Conservation (phyloP, 1,140 invertebrate genomes). For the Zaprionus taronus region DNA sequence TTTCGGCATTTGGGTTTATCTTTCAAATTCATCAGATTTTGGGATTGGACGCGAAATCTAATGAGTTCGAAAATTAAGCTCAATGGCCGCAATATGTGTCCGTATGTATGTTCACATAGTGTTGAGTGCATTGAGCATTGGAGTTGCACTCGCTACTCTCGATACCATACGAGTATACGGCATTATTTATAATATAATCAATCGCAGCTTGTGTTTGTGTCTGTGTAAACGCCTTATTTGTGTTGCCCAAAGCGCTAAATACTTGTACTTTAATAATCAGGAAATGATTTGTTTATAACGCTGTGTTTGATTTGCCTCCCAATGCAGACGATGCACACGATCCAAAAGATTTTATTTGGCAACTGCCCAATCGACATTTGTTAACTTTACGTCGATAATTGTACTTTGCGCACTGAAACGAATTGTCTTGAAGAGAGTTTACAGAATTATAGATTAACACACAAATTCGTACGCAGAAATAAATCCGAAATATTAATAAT, state of each 20-base stretch:
- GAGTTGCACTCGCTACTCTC: conserved; percentile 14
- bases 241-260: conserved; percentile 9
- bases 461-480: no score
- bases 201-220: conserved; percentile 1
- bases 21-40: conserved; percentile 26
- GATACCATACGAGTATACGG: no score
- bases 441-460: no score
- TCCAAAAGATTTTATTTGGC: no score
- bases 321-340: not conserved
- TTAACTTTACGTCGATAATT: no score
- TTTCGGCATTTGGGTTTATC: conserved; percentile 13
- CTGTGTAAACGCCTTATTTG: conserved; percentile 1
- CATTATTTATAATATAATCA: conserved; percentile 5
- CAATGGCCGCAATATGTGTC: conserved; percentile 6
- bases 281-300: conserved; percentile 1
- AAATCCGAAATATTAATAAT: no score
- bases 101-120: not conserved
- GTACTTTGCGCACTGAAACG: no score
- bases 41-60: conserved; percentile 14
- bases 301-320: conserved; percentile 1
- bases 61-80: conserved; percentile 13
- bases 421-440: no score
- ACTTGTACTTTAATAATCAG: conserved; percentile 42
- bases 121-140: conserved; percentile 16
- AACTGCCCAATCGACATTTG: no score